A percentile compares a stretch with the other conserved stretches of the same genome.
phyloP scores from a whole-genome alignment of 2,888 invertebrate species.

The Hartigia nigra region DNA sequence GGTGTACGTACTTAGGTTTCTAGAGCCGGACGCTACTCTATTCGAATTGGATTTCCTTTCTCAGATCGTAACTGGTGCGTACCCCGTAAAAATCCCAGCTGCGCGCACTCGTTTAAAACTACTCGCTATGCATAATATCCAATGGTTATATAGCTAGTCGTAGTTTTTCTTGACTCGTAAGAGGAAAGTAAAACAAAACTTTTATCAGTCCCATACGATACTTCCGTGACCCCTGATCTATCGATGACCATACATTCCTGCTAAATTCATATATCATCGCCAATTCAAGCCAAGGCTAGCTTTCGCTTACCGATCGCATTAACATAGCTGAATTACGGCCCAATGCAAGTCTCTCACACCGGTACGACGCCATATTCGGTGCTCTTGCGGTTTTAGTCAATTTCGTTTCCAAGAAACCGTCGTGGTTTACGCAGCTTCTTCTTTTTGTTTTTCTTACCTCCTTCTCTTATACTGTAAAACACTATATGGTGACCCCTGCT shows the following conservation, averaged over 20 bases:
- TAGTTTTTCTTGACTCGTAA: background rate
- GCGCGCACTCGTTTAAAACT: background rate
- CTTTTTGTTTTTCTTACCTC: background rate
- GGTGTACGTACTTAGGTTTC: constrained; percentile 10
- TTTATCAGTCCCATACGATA: background rate
- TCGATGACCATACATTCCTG: background rate
- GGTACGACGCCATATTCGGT: background rate
- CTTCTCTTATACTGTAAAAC: background rate
- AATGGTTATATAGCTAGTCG: background rate
- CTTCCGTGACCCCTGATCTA: background rate
- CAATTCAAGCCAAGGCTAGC: background rate
- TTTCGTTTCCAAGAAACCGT: background rate
- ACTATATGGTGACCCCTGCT: background rate
- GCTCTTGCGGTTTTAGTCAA: background rate
- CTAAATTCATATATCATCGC: background rate
- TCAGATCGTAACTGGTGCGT: constrained; percentile 29
- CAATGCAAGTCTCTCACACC: background rate
- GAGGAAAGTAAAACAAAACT: background rate
- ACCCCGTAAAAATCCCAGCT: constrained; percentile 7
- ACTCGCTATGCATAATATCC: background rate
- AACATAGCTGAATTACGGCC: background rate
- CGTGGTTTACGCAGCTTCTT: background rate
- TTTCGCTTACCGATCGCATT: background rate
- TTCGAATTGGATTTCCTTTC: constrained; percentile 26
- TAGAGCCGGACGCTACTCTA: constrained; percentile 12